These are phyloP conservation scores for Rhizoglyphus robini DNA, from an alignment of 1,140 invertebrate genomes.

Conservation along the genomic window DNA sequence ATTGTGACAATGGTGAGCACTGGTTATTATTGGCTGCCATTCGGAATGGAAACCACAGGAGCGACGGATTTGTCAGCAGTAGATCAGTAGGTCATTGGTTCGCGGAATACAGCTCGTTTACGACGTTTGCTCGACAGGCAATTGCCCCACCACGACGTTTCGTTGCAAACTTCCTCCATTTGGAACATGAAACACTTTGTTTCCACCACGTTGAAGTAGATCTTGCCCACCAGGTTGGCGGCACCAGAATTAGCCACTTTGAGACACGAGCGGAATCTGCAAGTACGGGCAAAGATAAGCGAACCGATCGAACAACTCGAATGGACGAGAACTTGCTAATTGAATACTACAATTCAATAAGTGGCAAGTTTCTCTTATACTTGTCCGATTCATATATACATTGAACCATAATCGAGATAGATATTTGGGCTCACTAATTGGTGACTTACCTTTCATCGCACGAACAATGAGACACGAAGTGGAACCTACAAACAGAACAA, in stretches of 20 bases:
- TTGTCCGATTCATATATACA: no score
- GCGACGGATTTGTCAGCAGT: no score
- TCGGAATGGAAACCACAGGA: no score
- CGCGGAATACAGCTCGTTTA: conserved; percentile 45
- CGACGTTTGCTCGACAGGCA: conserved; percentile 52
- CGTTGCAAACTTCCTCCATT: conserved; percentile 53
- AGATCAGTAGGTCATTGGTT: background rate
- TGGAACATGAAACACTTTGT: conserved; percentile 80
- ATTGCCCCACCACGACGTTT: conserved; percentile 65
- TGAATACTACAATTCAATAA: no score
- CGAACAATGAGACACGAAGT: conserved; percentile 69
- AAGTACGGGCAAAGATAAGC: background rate
- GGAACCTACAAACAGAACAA: conserved; percentile 38
- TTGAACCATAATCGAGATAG: no score
- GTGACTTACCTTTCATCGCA: conserved; percentile 74
- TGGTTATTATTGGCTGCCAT: no score
- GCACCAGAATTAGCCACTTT: conserved; percentile 67
- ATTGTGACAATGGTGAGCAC: no score
- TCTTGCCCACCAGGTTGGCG: conserved; percentile 73
- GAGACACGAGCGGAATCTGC: conserved; percentile 76
- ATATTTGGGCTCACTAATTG: no score
- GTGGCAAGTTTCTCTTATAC: no score
- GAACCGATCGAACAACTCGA: no score
- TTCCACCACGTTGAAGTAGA: conserved; percentile 85
- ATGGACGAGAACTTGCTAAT: no score